These are phyloP conservation scores for Platysternon megacephalum DNA, from an alignment of 2,113 vertebrate genomes.

Conservation along the genomic window DNA sequence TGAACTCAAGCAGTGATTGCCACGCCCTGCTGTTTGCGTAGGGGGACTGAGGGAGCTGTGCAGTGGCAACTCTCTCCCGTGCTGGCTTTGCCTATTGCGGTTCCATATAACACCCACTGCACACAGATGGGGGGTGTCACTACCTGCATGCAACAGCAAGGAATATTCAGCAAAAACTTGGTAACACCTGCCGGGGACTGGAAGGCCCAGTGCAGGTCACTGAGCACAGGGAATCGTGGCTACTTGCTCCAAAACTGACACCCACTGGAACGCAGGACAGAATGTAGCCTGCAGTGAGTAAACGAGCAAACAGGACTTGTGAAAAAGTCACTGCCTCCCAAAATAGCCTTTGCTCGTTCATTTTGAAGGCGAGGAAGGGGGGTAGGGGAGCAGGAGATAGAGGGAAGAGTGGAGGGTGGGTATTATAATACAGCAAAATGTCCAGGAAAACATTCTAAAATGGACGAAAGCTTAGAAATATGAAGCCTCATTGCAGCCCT, in stretches of 20 bases:
- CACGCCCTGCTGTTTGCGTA: background rate
- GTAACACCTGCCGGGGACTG: too few relatives aligned
- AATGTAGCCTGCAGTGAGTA: background rate
- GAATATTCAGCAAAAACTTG: too few relatives aligned
- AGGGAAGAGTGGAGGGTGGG: too few relatives aligned
- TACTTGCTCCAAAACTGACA: too few relatives aligned
- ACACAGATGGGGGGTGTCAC: too few relatives aligned
- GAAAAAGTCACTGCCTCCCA: background rate
- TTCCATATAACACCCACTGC: background rate
- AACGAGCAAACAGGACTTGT: background rate
- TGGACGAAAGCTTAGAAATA: background rate
- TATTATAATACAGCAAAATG: background rate
- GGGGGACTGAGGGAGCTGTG: background rate
- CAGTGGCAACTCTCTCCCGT: background rate
- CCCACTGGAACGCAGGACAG: background rate
- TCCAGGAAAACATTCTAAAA: background rate
- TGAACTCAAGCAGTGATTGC: background rate
- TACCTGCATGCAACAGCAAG: too few relatives aligned
- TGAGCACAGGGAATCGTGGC: too few relatives aligned
- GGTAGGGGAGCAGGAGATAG: too few relatives aligned
- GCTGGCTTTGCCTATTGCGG: background rate
- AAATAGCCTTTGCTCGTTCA: background rate
- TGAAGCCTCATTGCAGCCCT: background rate
- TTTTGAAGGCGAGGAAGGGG: too few relatives aligned
- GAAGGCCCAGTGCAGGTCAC: too few relatives aligned